Conservation (phyloP, 2,888 invertebrate genomes). For the Pseudanteris insignis region DNA sequence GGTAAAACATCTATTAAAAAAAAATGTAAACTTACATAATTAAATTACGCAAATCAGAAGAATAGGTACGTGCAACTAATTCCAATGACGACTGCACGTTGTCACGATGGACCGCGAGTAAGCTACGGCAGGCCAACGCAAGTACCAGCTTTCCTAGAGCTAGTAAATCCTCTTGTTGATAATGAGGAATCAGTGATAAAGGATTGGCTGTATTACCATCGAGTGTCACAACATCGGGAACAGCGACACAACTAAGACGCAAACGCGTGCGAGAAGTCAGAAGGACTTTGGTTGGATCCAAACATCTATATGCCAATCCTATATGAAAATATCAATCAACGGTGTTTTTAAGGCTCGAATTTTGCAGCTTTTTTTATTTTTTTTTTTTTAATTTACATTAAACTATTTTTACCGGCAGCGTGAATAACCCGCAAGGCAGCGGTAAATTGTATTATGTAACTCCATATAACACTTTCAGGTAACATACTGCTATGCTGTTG, state of each 20-base stretch:
- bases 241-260: constrained; percentile 82
- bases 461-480: constrained; percentile 94
- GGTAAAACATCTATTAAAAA: too few species aligned
- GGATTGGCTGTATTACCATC: constrained; percentile 77
- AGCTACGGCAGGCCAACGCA: constrained; percentile 91
- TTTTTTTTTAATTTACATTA: background rate
- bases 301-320: constrained; percentile 80
- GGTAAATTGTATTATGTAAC: constrained; percentile 93
- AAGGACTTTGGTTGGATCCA: constrained; percentile 94
- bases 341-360: too few species aligned
- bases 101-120: constrained; percentile 86
- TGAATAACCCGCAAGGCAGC: constrained; percentile 93
- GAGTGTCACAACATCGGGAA: constrained; percentile 82
- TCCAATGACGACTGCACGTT: constrained; percentile 90
- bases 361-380: too few species aligned
- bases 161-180: constrained; percentile 91
- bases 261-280: constrained; percentile 78
- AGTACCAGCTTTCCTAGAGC: constrained; percentile 91
- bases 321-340: constrained; percentile 8
- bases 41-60: constrained; percentile 84
- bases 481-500: constrained; percentile 79
- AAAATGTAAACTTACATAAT: constrained; percentile 30
- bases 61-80: constrained; percentile 88
- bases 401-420: constrained; percentile 67
- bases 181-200: constrained; percentile 75